Base-by-base conservation (phyloP, 2,888 invertebrate species). In the Mechanitis mazaeus region DNA sequence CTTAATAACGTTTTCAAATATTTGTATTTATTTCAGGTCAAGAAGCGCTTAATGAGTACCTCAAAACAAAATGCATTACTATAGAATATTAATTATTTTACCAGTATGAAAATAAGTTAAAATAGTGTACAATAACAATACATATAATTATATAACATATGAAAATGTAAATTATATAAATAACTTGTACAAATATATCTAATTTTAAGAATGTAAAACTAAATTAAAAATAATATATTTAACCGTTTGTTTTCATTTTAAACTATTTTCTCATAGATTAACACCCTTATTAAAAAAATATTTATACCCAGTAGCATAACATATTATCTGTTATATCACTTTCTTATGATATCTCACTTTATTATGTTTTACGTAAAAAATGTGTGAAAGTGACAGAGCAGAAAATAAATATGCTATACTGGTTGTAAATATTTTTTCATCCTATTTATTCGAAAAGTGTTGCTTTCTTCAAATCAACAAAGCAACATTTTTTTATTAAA, bases 1-100 rank as follows among this genome's bases (percentile, higher is more conserved):
- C n/a, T n/a, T n/a, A n/a, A n/a, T 20, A 20, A 20, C 20, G 20
- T 20, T n/a, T 3, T 12, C 47, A 1, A 50, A 31, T 47, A 35
- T 54, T 64, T 67, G 66, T 71, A 74, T 74, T 75, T 70, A 74
- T 87, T 86, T 33, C 87, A 94, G 97, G 98, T 64, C 94, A 96
- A 87, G 98, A 98, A 56, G 94, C 97, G 0, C 91, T 98, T 47
- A 96, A 97, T 80, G 98, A 98, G 86, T 98, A 98, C 83, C 91
- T 98, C 66, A 97, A 96, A 83, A 98, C 97, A 1, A 98, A 98
- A 88, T 96, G 96, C 71, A 93, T 98, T 46, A 98, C 98, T 9
- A 93, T 98, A 71, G 98, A 98, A 90, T 98, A 97, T 88, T 96
- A 84, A 56, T 4, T 12, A 55, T 42, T 2, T 0, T 0, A 58